A percentile compares a stretch with the other conserved stretches of the same genome.
Evolutionary conservation across 2,888 invertebrate species (phyloP).

Genomic region (Drosophila kanekoi): DNA sequence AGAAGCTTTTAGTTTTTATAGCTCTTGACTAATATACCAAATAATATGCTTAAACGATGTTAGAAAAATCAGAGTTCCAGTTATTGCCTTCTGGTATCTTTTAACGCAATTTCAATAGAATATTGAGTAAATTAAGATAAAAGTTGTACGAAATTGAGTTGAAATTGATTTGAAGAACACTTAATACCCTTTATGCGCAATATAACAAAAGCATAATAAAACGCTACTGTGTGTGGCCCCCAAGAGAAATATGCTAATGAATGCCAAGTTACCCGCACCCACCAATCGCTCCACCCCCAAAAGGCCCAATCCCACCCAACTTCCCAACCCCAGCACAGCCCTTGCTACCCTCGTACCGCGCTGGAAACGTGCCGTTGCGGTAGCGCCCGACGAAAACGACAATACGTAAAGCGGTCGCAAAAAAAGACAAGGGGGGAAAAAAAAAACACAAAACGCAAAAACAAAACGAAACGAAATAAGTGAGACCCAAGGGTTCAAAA

Average conservation of each 20-base stretch:
- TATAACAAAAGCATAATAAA: slow-evolving; percentile 72
- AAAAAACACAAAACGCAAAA: slow-evolving; percentile 48
- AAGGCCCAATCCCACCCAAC: slow-evolving; percentile 7
- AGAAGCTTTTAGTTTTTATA: too few species aligned
- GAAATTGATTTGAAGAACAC: slow-evolving; percentile 68
- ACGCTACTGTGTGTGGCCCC: slow-evolving; percentile 57
- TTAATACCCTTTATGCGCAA: slow-evolving; percentile 70
- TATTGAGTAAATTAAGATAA: slow-evolving; percentile 9
- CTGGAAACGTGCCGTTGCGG: background rate
- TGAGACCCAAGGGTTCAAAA: slow-evolving; percentile 68
- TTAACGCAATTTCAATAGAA: background rate
- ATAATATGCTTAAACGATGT: too few species aligned
- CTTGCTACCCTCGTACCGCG: too few species aligned
- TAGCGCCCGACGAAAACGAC: slow-evolving; percentile 22
- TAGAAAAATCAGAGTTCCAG: too few species aligned
- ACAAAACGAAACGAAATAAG: slow-evolving; percentile 70
- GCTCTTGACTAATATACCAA: too few species aligned
- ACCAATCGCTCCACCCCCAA: slow-evolving; percentile 2
- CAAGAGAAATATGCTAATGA: slow-evolving; percentile 78
- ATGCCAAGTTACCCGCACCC: slow-evolving; percentile 52
- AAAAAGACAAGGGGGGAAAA: slow-evolving; percentile 12
- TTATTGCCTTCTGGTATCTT: too few species aligned
- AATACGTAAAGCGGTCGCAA: slow-evolving; percentile 66
- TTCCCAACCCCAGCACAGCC: background rate
- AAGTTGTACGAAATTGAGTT: slow-evolving; percentile 31